Evolutionary conservation across 1,140 invertebrate species (phyloP), one percentile per base, ranked within the genome.

Genomic region (Carposina sasakii): DNA sequence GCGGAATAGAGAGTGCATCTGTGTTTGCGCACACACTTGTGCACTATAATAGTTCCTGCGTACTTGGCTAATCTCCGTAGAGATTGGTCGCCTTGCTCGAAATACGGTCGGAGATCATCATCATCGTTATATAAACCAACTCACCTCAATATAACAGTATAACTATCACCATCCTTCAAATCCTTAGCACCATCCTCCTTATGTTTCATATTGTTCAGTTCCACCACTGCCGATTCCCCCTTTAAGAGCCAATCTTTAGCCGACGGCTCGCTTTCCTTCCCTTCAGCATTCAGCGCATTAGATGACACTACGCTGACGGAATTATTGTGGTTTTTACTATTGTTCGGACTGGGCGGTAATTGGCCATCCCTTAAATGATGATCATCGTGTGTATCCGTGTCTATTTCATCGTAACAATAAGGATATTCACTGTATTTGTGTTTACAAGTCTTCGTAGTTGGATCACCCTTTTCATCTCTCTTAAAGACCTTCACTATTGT

Each of bases 391-490:
- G 87, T 89, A 48, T 92, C 91, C 13, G 89, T 88, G 1, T 90
- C 89, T 4, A 93, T 92, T 76, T 93, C 93, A 57, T 93, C 92
- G 62, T 94, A 95, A 68, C 93, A 94, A 76, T 94, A 94, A 2
- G 92, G 92, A 81, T 93, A 94, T 15, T 92, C 92, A 15, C 91
- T 93, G 70, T 94, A 94, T 63, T 93, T 94, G 57, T 94, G 91
- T 77, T 94, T 94, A 60, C 93, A 95, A 24, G 93, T 88, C 62
- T 93, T 94, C 58, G 78, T 83, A 13, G 71, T 79, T 0, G 77
- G 71, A 57, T 92, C 91, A 23, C 72, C 59, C 24, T 85, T 74
- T 4, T 86, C 78, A 30, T 81, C 76, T 22, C 68, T 64, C 44
- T 86, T 84, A 39, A 84, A 81, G 16, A 84, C 74, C 28, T 78